These are phyloP conservation scores for Aspidoscelis tigris DNA, from an alignment of 2,113 vertebrate species.

Conservation along the genomic window DNA sequence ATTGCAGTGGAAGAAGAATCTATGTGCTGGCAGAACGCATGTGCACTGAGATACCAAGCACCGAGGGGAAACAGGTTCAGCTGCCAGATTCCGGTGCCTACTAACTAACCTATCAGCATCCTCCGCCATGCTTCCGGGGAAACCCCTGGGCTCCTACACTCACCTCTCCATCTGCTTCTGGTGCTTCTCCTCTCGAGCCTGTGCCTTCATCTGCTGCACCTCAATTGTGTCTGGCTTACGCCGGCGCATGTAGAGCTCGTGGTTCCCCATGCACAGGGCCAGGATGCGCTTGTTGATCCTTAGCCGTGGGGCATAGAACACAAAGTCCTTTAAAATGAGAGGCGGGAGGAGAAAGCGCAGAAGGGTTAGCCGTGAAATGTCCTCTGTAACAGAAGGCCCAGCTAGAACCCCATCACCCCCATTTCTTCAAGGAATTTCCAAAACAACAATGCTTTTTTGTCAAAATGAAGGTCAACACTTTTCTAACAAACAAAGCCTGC, in stretches of 20 bases:
- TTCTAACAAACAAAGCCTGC: too few relatives aligned
- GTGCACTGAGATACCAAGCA: too few relatives aligned
- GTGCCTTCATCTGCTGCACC: conserved; percentile 99
- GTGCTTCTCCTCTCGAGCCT: conserved; percentile 95
- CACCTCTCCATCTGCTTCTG: conserved; percentile 97
- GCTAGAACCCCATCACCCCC: too few relatives aligned
- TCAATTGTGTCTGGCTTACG: conserved; percentile 97
- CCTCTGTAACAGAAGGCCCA: too few relatives aligned
- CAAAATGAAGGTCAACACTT: too few relatives aligned
- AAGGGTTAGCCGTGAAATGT: background rate
- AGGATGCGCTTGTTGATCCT: conserved; percentile 96
- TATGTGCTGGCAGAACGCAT: too few relatives aligned
- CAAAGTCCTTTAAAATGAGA: conserved; percentile 85
- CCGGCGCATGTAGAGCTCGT: conserved; percentile 96
- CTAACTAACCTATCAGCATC: background rate
- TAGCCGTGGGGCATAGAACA: conserved; percentile 95
- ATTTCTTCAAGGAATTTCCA: too few relatives aligned
- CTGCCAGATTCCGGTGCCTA: conserved; percentile 5
- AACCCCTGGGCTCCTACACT: conserved; percentile 9
- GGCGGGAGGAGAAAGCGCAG: background rate
- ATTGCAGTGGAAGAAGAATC: background rate
- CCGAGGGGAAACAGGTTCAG: too few relatives aligned
- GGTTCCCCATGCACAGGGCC: conserved; percentile 98
- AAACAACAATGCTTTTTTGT: too few relatives aligned
- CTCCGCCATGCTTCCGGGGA: too few relatives aligned